Evolutionary conservation across 2,888 invertebrate species (phyloP).

Genomic region (Sycophila texana): DNA sequence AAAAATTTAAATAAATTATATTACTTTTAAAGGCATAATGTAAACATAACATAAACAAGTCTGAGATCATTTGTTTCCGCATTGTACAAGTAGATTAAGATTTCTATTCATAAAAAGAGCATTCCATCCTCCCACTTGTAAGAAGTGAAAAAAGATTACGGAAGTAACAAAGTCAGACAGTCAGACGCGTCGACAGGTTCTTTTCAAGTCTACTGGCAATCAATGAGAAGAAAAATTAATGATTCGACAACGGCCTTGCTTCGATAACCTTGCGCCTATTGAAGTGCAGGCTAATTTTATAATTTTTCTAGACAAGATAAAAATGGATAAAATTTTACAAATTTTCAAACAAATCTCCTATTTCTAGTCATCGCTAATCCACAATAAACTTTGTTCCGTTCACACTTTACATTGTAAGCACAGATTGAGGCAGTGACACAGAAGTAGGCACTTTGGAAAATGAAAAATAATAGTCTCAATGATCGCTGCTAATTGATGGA

Average conservation of each 20-base stretch:
- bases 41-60: conserved; percentile 23
- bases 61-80: conserved; percentile 17
- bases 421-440: no score
- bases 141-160: background rate
- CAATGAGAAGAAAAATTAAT: conserved; percentile 39
- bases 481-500: no score
- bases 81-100: background rate
- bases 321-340: background rate
- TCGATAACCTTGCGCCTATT: conserved; percentile 32
- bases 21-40: background rate
- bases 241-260: conserved; percentile 39
- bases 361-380: no score
- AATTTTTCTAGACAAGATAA: no score
- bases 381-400: no score
- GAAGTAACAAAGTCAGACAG: no score
- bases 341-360: no score
- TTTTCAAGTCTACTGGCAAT: conserved; percentile 1
- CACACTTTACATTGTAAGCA: no score
- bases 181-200: conserved; percentile 4
- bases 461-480: no score
- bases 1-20: background rate
- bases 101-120: conserved; percentile 11
- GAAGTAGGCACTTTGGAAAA: no score
- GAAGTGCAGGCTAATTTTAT: conserved; percentile 30
- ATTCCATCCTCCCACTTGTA: conserved; percentile 32